phyloP scores from a whole-genome alignment of 2,113 vertebrate species.

The Elgaria multicarinata region DNA sequence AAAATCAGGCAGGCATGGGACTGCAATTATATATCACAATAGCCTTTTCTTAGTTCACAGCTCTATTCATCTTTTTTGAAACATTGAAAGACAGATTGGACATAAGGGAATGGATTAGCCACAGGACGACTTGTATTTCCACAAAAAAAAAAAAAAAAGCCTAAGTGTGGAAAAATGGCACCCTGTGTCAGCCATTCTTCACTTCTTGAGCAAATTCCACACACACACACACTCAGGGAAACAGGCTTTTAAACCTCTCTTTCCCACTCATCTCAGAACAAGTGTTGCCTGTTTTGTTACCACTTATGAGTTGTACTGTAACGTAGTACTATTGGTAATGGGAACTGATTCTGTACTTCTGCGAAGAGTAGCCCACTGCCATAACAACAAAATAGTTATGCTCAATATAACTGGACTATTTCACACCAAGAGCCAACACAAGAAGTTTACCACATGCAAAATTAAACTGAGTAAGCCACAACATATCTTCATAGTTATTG shows the following conservation, averaged over 20 bases:
- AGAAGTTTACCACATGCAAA: constrained; percentile 12
- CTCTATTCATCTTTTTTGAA: constrained; percentile 75
- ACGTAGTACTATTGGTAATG: constrained; percentile 27
- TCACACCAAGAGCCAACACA: constrained; percentile 9
- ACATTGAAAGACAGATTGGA: constrained; percentile 68
- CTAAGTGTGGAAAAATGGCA: constrained; percentile 71
- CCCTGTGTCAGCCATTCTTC: constrained; percentile 68
- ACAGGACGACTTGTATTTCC: constrained; percentile 78
- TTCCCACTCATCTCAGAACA: constrained; percentile 77
- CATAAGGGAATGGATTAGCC: constrained; percentile 73
- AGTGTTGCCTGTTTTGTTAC: constrained; percentile 62
- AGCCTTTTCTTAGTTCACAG: constrained; percentile 65
- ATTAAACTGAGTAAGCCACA: background rate
- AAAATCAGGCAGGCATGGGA: constrained; percentile 63
- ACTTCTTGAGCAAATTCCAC: constrained; percentile 27
- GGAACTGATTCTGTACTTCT: constrained; percentile 6
- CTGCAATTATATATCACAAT: constrained; percentile 70
- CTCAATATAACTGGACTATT: background rate
- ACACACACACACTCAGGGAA: constrained; percentile 68
- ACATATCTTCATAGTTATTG: background rate
- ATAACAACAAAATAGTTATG: background rate
- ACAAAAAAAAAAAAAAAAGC: constrained; percentile 81
- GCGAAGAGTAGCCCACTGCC: background rate
- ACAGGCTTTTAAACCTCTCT: constrained; percentile 74
- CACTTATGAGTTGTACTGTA: background rate